A percentile compares a stretch with the other conserved stretches of the same genome.
phyloP scores from a whole-genome alignment of 2,797 vertebrate species.

The Enteromius radiatus region DNA sequence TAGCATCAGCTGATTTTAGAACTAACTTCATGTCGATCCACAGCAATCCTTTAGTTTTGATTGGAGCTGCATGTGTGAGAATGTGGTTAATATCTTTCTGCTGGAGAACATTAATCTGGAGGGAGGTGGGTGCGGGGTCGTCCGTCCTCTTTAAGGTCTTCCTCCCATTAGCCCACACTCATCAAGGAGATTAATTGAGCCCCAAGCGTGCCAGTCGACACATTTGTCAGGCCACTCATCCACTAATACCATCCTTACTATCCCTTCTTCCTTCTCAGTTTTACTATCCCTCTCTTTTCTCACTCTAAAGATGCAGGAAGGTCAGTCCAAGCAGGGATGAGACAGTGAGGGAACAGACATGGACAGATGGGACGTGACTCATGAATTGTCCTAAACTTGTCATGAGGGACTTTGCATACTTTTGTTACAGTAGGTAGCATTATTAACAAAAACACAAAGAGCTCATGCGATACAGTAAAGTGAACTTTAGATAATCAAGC shows the following conservation, averaged over 20 bases:
- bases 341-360: slow-evolving; percentile 11
- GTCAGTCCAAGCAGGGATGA: slow-evolving; percentile 4
- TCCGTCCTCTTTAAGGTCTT: slow-evolving; percentile 70
- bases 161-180: slow-evolving; percentile 72
- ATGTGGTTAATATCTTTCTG: background rate
- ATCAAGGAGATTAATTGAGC: slow-evolving; percentile 74
- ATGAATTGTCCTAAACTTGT: background rate
- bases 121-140: slow-evolving; percentile 58
- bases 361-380: background rate
- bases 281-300: slow-evolving; percentile 34
- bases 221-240: slow-evolving; percentile 72
- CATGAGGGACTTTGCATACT: background rate
- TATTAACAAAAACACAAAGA: background rate
- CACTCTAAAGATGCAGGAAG: slow-evolving; percentile 29
- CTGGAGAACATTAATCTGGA: slow-evolving; percentile 47
- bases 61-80: background rate
- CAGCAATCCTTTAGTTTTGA: slow-evolving; percentile 11
- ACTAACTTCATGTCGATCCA: background rate
- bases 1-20: background rate
- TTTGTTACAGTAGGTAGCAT: background rate
- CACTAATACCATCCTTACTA: slow-evolving; percentile 63
- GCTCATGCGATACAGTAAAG: background rate
- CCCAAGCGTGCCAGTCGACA: slow-evolving; percentile 63
- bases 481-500: slow-evolving; percentile 21
- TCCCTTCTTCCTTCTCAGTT: slow-evolving; percentile 52